Evolutionary conservation across 2,113 vertebrate genomes (phyloP).

Genomic region (Ahaetulla prasina): DNA sequence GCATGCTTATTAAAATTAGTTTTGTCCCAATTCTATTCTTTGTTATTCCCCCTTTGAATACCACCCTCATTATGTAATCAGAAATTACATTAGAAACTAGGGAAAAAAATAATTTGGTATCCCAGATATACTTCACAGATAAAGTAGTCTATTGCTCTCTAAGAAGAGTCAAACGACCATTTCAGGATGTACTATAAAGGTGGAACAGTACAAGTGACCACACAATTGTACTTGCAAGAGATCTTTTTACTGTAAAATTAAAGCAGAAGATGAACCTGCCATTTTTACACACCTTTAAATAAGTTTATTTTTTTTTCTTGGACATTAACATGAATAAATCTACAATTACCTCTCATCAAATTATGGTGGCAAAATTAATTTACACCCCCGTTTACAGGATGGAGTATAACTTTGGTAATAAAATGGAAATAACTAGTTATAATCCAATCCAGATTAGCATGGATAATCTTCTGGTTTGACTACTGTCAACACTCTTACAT

Average conservation of each 20-base stretch:
- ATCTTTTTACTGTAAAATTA: not conserved
- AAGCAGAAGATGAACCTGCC: not conserved
- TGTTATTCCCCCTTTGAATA: not conserved
- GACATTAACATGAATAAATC: not conserved
- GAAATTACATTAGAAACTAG: not conserved
- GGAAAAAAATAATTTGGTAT: not conserved
- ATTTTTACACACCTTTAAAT: not conserved
- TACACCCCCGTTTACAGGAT: not conserved
- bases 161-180: not conserved
- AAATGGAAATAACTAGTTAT: not conserved
- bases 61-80: not conserved
- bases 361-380: not conserved
- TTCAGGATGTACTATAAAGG: not conserved
- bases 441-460: not conserved
- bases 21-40: not conserved
- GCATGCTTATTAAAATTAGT: not conserved
- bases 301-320: not conserved
- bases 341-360: not conserved
- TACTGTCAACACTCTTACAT: not conserved
- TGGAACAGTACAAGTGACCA: not conserved
- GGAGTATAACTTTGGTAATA: not conserved
- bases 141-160: not conserved
- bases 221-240: not conserved
- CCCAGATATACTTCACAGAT: not conserved
- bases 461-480: not conserved